These are phyloP conservation scores for Leptinotarsa defecta DNA, from an alignment of 1,140 invertebrate species.

Conservation along the genomic window DNA sequence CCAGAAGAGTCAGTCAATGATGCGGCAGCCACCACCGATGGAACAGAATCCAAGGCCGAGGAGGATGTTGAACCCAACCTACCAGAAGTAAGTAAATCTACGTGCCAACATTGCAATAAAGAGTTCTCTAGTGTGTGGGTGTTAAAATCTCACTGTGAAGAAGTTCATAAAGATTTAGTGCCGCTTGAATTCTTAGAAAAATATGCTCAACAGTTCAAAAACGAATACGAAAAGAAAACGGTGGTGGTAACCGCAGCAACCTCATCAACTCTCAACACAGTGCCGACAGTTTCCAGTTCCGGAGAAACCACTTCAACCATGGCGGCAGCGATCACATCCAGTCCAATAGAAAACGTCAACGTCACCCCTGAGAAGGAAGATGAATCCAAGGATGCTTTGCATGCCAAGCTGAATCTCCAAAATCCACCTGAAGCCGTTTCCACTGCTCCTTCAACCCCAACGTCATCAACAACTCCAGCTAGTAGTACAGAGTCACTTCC, in stretches of 20 bases:
- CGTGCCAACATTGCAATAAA: constrained; percentile 89
- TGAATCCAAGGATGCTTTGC: constrained; percentile 58
- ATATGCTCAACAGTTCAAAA: constrained; percentile 88
- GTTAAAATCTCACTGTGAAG: constrained; percentile 93
- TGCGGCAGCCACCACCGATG: constrained; percentile 60
- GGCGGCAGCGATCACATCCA: constrained; percentile 34
- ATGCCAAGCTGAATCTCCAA: constrained; percentile 56
- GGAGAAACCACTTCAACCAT: constrained; percentile 48
- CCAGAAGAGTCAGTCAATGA: constrained; percentile 57
- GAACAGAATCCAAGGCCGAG: constrained; percentile 63
- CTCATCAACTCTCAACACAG: constrained; percentile 61
- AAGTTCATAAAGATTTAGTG: constrained; percentile 89
- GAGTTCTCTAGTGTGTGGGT: constrained; percentile 96
- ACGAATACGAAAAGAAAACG: constrained; percentile 81
- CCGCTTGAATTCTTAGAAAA: constrained; percentile 87
- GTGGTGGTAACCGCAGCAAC: constrained; percentile 70
- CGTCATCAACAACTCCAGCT: constrained; percentile 65
- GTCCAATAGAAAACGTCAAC: constrained; percentile 53
- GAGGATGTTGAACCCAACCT: constrained; percentile 61
- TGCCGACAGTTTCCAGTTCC: constrained; percentile 64
- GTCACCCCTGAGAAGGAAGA: constrained; percentile 63
- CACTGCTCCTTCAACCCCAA: constrained; percentile 66
- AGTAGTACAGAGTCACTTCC: constrained; percentile 67
- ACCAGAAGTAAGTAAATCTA: constrained; percentile 75
- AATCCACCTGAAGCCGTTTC: constrained; percentile 62